phyloP scores from a whole-genome alignment of 2,797 vertebrate genomes.

The Lepus townsendii region DNA sequence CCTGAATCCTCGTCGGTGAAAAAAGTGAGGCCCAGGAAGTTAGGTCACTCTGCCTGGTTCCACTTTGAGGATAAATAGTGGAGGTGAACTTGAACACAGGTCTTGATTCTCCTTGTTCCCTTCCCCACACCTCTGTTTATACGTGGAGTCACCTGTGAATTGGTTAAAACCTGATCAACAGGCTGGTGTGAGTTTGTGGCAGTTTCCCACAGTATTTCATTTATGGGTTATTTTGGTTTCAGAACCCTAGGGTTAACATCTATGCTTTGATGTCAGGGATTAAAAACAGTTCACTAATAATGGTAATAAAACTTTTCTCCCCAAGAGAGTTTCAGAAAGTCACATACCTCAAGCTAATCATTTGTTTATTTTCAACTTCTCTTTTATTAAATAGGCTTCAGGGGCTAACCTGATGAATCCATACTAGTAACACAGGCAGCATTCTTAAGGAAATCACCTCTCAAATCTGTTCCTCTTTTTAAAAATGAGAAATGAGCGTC shows the following conservation, averaged over 20 bases:
- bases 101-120: background rate
- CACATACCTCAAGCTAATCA: constrained; percentile 67
- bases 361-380: constrained; percentile 77
- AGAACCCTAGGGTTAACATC: constrained; percentile 67
- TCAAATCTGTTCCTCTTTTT: constrained; percentile 36
- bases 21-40: background rate
- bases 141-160: constrained; percentile 33
- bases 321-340: constrained; percentile 75
- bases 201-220: constrained; percentile 70
- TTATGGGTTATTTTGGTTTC: constrained; percentile 75
- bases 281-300: constrained; percentile 78
- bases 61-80: background rate
- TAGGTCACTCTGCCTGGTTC: background rate
- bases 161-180: constrained; percentile 44
- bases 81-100: constrained; percentile 27
- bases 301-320: constrained; percentile 71
- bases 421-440: constrained; percentile 40
- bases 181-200: constrained; percentile 53
- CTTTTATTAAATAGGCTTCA: constrained; percentile 70
- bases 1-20: background rate
- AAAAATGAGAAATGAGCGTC: constrained; percentile 58
- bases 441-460: constrained; percentile 69
- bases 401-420: constrained; percentile 64
- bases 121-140: background rate
- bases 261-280: constrained; percentile 73